Evolutionary conservation across 2,888 invertebrate species (phyloP), one percentile per base, ranked within the genome.

Genomic region (Branchipolynoe longqiensis): DNA sequence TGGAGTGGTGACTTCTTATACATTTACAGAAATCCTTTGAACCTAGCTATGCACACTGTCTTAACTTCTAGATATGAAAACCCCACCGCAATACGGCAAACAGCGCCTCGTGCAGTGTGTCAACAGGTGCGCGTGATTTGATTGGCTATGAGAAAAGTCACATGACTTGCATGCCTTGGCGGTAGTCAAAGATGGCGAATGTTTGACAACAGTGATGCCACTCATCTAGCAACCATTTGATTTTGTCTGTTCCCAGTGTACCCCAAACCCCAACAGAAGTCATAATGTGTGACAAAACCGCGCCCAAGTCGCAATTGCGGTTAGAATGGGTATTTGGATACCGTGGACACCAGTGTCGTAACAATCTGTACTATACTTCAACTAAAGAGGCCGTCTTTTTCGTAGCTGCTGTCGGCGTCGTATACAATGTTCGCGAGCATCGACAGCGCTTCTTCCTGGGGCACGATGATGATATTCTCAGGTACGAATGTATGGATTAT

Each of bases 281-380:
- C 54, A 54, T 1, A 73, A 88, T 88, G 88, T 58, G 84, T 28
- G 83, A 82, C 58, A 89, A 89, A 54, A 86, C 91, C 78, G 93
- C 93, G 73, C 94, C 94, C 2, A 90, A 90, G 31, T 90, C 92
- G 18, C 92, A 92, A 85, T 90, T 94, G 22, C 90, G 92, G 31
- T 89, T 94, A 84, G 93, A 93, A 85, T 94, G 94, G 94, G 93
- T 94, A 12, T 94, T 94, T 86, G 94, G 94, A 1, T 94, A 94
- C 89, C 90, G 94, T 82, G 94, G 94, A 1, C 94, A 94, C 83
- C 93, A 93, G 74, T 94, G 94, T 89, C 90, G 94, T 69, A 94
- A 93, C 87, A 94, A 94, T 87, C 87, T 94, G 38, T 91, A 89
- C 85, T 93, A 93, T 89, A 94, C 92, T n/a, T 91, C 90, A 58